Evolutionary conservation across 2,888 invertebrate species (phyloP).

Genomic region (Perithous albicinctus): DNA sequence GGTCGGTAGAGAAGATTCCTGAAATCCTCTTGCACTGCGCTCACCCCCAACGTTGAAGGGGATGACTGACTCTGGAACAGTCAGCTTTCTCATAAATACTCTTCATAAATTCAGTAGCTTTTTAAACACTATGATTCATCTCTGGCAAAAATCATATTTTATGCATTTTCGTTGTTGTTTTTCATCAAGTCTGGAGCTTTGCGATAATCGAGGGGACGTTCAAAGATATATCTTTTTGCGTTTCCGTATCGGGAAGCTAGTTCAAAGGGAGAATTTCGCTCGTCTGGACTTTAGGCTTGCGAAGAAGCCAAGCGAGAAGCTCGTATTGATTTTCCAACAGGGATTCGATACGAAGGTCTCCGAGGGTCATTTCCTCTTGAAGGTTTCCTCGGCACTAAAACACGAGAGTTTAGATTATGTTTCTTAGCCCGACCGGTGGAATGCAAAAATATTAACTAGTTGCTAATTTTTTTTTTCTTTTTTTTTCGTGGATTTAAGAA

Average conservation of each 20-base stretch:
- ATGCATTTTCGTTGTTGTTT: conserved; percentile 33
- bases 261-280: conserved; percentile 43
- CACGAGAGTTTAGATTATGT: conserved; percentile 7
- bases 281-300: conserved; percentile 53
- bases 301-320: conserved; percentile 64
- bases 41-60: conserved; percentile 61
- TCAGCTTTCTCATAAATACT: conserved; percentile 24
- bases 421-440: background rate
- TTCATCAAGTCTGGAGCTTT: background rate
- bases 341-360: conserved; percentile 67
- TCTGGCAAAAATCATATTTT: conserved; percentile 13
- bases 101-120: conserved; percentile 9
- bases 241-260: conserved; percentile 10
- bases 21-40: background rate
- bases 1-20: conserved; percentile 51
- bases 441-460: conserved; percentile 1
- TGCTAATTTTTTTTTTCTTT: background rate
- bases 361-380: conserved; percentile 67
- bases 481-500: background rate
- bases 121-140: conserved; percentile 31
- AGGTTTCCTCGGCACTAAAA: conserved; percentile 44
- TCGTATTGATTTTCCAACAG: conserved; percentile 67
- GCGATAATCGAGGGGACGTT: background rate
- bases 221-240: conserved; percentile 19
- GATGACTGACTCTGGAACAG: conserved; percentile 56